phyloP scores from a whole-genome alignment of 2,888 invertebrate species.

The Muscina levida region DNA sequence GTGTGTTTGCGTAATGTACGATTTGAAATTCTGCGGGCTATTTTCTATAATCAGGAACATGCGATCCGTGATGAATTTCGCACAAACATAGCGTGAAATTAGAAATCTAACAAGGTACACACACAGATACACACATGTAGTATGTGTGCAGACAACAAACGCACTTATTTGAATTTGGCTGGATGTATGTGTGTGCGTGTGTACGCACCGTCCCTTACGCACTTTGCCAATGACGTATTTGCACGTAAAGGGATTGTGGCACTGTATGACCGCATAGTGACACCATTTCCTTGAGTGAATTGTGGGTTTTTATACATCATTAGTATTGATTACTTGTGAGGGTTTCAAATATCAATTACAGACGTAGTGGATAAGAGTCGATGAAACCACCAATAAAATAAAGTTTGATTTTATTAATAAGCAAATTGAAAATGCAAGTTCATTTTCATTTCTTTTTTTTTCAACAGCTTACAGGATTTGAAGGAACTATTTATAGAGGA shows the following conservation, averaged over 20 bases:
- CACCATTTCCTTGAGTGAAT: conserved; percentile 16
- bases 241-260: background rate
- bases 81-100: conserved; percentile 74
- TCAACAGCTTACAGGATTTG: no score
- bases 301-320: background rate
- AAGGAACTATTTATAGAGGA: no score
- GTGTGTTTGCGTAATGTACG: background rate
- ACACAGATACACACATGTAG: background rate
- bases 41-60: conserved; percentile 38
- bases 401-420: no score
- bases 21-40: conserved; percentile 43
- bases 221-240: background rate
- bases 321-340: no score
- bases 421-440: no score
- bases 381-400: no score
- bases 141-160: no score
- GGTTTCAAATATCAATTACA: no score
- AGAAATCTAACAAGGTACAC: conserved; percentile 50
- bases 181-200: background rate
- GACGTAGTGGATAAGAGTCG: no score
- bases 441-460: no score
- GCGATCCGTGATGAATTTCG: conserved; percentile 74
- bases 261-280: no score
- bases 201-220: no score
- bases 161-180: conserved; percentile 13